Conservation (phyloP, 2,113 vertebrate species). For the Chaetura pelagica region DNA sequence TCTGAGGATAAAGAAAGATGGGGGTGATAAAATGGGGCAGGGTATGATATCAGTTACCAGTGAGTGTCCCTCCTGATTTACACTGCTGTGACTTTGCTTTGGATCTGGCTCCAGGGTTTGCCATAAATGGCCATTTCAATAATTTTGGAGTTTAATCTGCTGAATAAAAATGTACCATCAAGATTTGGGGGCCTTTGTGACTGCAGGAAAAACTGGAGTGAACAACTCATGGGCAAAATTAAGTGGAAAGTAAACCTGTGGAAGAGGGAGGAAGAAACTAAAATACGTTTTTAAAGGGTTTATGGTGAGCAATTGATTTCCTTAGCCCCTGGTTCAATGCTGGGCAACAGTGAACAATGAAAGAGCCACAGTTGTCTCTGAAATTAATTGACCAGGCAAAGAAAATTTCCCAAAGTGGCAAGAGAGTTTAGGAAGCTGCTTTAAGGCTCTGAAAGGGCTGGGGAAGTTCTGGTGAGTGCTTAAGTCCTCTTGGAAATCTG, state of each 20-base stretch:
- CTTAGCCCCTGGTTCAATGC: slow-evolving; percentile 7
- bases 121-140: background rate
- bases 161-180: background rate
- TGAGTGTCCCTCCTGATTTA: background rate
- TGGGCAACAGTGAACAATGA: slow-evolving; percentile 7
- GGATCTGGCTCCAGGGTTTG: background rate
- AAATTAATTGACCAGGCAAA: slow-evolving; percentile 2
- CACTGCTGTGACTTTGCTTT: background rate
- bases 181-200: background rate
- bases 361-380: slow-evolving; percentile 4
- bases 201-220: background rate
- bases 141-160: background rate
- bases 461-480: background rate
- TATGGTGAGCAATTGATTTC: slow-evolving; percentile 29
- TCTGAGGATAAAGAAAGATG: slow-evolving; percentile 39
- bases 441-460: background rate
- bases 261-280: slow-evolving; percentile 2
- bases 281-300: slow-evolving; percentile 17
- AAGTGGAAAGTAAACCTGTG: background rate
- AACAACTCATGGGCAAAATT: background rate
- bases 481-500: background rate
- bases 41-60: slow-evolving; percentile 38
- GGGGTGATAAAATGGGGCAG: slow-evolving; percentile 45
- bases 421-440: background rate
- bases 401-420: background rate